phyloP scores from a whole-genome alignment of 2,888 invertebrate genomes.

The Megamerina dolium region DNA sequence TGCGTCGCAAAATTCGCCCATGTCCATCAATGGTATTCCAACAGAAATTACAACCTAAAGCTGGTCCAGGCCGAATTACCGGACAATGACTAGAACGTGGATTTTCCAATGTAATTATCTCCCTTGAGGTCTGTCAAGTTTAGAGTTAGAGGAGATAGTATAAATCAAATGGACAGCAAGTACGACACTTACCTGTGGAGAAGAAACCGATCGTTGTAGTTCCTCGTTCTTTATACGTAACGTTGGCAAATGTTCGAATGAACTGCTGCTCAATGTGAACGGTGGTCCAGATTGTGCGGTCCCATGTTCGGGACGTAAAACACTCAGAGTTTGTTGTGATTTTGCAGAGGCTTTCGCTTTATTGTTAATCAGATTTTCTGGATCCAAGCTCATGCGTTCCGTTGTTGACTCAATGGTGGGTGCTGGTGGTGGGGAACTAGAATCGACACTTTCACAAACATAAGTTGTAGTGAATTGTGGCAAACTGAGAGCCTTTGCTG shows the following conservation, averaged over 20 bases:
- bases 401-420: constrained; percentile 7
- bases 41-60: constrained; percentile 81
- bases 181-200: constrained; percentile 53
- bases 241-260: constrained; percentile 46
- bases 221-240: constrained; percentile 56
- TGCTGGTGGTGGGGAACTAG: constrained; percentile 26
- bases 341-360: constrained; percentile 39
- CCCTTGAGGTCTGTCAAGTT: constrained; percentile 46
- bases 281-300: constrained; percentile 12
- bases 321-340: constrained; percentile 28
- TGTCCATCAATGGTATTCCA: constrained; percentile 85
- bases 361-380: constrained; percentile 4
- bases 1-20: constrained; percentile 73
- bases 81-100: constrained; percentile 75
- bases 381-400: not conserved
- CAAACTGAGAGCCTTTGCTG: constrained; percentile 25
- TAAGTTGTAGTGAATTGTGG: constrained; percentile 39
- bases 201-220: constrained; percentile 57
- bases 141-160: constrained; percentile 1
- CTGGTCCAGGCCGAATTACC: constrained; percentile 74
- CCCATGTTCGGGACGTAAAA: constrained; percentile 22
- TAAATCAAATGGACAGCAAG: constrained; percentile 10
- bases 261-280: constrained; percentile 35
- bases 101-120: constrained; percentile 48
- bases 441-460: constrained; percentile 20